Base-by-base conservation (phyloP, 2,888 invertebrate species). In the Colletes collaris region DNA sequence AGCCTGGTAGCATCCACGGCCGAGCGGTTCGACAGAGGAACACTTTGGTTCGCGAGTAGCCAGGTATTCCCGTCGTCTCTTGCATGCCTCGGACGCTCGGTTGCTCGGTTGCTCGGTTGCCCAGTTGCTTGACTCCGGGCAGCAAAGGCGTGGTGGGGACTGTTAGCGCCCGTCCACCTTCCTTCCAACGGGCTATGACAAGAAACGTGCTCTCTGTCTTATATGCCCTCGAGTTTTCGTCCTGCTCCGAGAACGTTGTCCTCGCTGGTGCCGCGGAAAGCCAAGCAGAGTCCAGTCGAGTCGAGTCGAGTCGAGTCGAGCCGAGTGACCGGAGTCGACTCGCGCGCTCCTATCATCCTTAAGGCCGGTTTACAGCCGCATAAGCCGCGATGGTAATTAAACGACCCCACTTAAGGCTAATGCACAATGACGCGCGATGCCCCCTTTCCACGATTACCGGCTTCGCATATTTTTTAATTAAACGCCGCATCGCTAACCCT, bases 121-220 rank as follows among this genome's bases (percentile, higher is more conserved):
- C 56, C 55, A 66, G 59, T 55, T 67, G 83, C 58, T 71, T 67
- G 62, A 67, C 64, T 66, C 59, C 56, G 65, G 65, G 60, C 67
- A 49, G 13, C 52, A 44, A n/a, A 56, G 52, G 35, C 40, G 40
- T 68, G 73, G 79, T 59, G 82, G 73, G 83, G 86, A 82, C 74
- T 84, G 86, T 86, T 84, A 83, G 82, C 83, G 86, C 79, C 70
- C 77, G 56, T 81, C 79, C 78, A 74, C 78, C 82, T 76, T 80
- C 75, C 81, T 56, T 74, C 83, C 83, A 77, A 84, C 82, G 81
- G 74, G 52, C 76, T 83, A 83, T 75, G 86, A 85, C 86, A 83
- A 86, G 85, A 86, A 86, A 86, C 76, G 83, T 50, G 69, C 75
- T 79, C 86, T 86, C 84, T 69, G 70, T 86, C 86, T 80, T 80